A percentile compares a stretch with the other conserved stretches of the same genome.
Evolutionary conservation across 2,888 invertebrate species (phyloP).

Genomic region (Drosophila nigricruria): DNA sequence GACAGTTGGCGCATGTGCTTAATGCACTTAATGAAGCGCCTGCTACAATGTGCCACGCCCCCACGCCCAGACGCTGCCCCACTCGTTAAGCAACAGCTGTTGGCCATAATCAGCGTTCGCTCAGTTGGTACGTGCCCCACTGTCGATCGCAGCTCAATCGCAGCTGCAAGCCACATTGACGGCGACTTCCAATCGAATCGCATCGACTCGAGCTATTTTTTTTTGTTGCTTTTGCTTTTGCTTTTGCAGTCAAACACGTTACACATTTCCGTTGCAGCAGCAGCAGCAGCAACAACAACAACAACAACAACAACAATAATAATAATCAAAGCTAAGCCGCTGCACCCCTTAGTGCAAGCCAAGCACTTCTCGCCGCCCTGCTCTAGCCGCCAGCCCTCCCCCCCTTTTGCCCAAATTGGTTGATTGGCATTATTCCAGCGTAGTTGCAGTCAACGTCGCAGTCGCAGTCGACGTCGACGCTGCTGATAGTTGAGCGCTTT

Average conservation of each 20-base stretch:
- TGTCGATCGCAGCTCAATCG: slow-evolving; percentile 32
- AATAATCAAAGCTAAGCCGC: slow-evolving; percentile 55
- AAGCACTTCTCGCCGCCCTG: neutral
- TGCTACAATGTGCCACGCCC: neutral
- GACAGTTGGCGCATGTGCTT: slow-evolving; percentile 9
- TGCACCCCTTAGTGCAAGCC: slow-evolving; percentile 8
- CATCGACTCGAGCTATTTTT: slow-evolving; percentile 18
- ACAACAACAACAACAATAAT: slow-evolving; percentile 27
- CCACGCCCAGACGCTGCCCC: neutral
- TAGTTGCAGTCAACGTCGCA: slow-evolving; percentile 17
- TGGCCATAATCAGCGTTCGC: slow-evolving; percentile 22
- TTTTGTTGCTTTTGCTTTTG: neutral
- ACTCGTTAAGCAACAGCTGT: slow-evolving; percentile 5
- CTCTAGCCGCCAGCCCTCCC: neutral
- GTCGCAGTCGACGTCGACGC: neutral
- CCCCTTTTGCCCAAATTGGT: neutral
- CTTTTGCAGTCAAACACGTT: slow-evolving; percentile 53
- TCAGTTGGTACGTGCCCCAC: slow-evolving; percentile 37
- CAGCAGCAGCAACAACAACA: slow-evolving; percentile 18
- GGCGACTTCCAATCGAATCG: slow-evolving; percentile 18
- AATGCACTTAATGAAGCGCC: slow-evolving; percentile 7
- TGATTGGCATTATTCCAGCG: slow-evolving; percentile 57
- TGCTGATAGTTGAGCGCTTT: slow-evolving; percentile 44
- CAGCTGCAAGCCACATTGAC: slow-evolving; percentile 30
- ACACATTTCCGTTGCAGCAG: slow-evolving; percentile 59